Conservation (phyloP, 2,113 vertebrate species). For the Sphaerodactylus townsendi region DNA sequence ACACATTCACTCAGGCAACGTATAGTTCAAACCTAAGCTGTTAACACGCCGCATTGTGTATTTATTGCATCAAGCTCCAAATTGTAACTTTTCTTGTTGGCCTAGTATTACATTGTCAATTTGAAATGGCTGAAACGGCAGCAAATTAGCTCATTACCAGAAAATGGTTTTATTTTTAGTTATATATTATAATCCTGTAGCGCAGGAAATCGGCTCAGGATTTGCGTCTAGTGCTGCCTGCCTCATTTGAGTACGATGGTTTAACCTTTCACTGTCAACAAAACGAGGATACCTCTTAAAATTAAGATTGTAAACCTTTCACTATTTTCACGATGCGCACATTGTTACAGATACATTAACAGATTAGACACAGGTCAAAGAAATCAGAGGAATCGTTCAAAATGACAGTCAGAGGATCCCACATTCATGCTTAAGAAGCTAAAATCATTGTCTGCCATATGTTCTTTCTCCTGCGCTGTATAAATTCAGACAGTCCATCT, state of each 20-base stretch:
- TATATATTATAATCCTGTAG: slow-evolving; percentile 12
- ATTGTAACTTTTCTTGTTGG: neutral
- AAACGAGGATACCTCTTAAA: neutral
- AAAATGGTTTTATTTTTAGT: slow-evolving; percentile 5
- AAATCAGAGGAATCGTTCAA: slow-evolving; percentile 1
- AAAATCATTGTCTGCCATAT: slow-evolving; percentile 21
- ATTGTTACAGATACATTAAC: slow-evolving; percentile 6
- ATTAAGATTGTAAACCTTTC: neutral
- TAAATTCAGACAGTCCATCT: slow-evolving; percentile 27
- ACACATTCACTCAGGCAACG: neutral
- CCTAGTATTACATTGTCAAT: slow-evolving; percentile 14
- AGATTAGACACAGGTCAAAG: neutral
- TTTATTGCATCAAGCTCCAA: slow-evolving; percentile 14
- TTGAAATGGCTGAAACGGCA: neutral
- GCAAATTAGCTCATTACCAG: neutral
- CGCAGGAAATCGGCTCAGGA: neutral
- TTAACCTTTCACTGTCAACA: neutral
- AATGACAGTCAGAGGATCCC: slow-evolving; percentile 12
- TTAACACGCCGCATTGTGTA: neutral
- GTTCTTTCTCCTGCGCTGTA: neutral
- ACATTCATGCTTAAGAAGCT: neutral
- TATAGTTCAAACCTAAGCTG: neutral
- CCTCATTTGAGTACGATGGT: neutral
- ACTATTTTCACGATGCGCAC: neutral
- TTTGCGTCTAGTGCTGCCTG: neutral